Evolutionary conservation across 2,797 vertebrate species (phyloP).

Genomic region (Eremophila alpestris): DNA sequence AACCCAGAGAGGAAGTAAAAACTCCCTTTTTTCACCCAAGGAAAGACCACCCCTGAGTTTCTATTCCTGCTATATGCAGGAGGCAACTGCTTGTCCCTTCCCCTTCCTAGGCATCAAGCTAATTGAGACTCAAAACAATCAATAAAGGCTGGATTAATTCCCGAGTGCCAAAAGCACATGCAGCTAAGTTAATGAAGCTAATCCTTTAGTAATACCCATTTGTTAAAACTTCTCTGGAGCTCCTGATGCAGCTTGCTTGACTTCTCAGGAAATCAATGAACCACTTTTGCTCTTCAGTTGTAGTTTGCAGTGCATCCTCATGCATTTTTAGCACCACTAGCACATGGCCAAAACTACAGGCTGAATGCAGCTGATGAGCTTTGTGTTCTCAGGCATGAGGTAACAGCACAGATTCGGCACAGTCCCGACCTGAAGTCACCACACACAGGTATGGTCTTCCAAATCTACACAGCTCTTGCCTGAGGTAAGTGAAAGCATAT

Average conservation of each 20-base stretch:
- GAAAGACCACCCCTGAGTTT: background rate
- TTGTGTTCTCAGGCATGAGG: background rate
- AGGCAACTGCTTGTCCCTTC: background rate
- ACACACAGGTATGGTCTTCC: background rate
- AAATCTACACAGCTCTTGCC: background rate
- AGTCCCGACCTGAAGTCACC: background rate
- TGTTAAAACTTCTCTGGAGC: background rate
- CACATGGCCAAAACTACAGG: background rate
- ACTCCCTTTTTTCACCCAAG: background rate
- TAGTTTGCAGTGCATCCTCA: background rate
- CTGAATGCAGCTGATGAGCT: background rate
- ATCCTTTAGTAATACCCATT: background rate
- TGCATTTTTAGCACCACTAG: background rate
- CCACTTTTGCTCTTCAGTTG: background rate
- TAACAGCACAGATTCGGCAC: background rate
- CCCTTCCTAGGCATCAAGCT: background rate
- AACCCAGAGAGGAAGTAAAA: background rate
- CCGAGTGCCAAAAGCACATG: background rate
- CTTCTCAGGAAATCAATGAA: background rate
- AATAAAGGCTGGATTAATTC: constrained; percentile 3
- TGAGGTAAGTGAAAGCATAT: background rate
- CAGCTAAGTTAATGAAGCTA: constrained; percentile 2
- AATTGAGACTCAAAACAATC: background rate
- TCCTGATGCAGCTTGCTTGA: background rate
- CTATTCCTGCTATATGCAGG: background rate